Conservation (phyloP, 2,888 invertebrate genomes). For the Acanthopleura granulata region DNA sequence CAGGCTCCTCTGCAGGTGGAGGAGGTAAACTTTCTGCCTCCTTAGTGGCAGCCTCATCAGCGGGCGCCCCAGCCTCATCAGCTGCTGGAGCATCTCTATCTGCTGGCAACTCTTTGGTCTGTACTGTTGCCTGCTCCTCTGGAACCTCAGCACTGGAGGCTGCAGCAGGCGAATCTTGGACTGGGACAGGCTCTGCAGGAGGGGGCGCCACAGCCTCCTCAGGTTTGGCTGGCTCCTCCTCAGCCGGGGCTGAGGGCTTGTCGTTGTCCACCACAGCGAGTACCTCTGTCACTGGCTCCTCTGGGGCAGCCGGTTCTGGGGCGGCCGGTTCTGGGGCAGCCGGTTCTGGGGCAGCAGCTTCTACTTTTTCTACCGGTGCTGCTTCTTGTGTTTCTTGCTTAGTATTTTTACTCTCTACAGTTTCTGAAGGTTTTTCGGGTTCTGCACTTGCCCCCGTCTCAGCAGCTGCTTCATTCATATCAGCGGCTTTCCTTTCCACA, state of each 20-base stretch:
- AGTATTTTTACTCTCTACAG: neutral
- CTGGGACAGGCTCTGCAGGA: conserved; percentile 17
- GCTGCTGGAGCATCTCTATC: conserved; percentile 21
- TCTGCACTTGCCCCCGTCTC: neutral
- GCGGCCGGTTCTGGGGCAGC: neutral
- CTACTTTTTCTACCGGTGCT: neutral
- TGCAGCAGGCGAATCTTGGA: neutral
- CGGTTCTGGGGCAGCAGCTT: neutral
- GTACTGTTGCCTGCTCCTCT: conserved; percentile 4
- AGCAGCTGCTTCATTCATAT: neutral
- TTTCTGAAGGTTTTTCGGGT: conserved; percentile 1
- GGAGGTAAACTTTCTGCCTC: conserved; percentile 9
- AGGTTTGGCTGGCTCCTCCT: conserved; percentile 1
- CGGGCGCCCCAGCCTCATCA: neutral
- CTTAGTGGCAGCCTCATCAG: neutral
- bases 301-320: neutral
- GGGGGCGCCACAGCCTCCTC: conserved; percentile 9
- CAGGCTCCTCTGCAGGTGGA: conserved; percentile 18
- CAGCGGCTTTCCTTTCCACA: neutral
- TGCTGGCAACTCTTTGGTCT: conserved; percentile 19
- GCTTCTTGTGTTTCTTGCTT: neutral
- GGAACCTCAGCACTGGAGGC: neutral
- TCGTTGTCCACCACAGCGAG: no score
- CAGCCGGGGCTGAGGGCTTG: neutral
- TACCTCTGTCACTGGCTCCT: neutral